Evolutionary conservation across 2,113 vertebrate genomes (phyloP).

Genomic region (Esox niger): DNA sequence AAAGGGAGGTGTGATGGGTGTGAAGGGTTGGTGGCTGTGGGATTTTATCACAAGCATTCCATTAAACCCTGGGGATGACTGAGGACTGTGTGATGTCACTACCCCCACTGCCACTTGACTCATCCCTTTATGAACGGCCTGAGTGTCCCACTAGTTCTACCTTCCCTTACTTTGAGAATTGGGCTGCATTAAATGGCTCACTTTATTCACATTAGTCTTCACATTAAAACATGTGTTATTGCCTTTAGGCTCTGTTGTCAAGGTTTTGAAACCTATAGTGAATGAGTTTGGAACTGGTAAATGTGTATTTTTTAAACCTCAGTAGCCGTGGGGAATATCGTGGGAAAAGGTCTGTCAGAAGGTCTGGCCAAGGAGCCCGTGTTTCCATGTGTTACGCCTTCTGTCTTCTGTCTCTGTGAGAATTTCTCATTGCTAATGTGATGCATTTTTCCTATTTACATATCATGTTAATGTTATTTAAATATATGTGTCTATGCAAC

Average conservation of each 20-base stretch:
- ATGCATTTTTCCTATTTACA: too few relatives aligned
- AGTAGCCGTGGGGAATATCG: too few relatives aligned
- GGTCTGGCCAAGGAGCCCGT: too few relatives aligned
- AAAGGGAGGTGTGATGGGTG: constrained; percentile 30
- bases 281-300: constrained; percentile 30
- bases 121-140: constrained; percentile 27
- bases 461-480: too few relatives aligned
- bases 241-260: constrained; percentile 12
- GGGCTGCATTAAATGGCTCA: constrained; percentile 39
- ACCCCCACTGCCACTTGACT: constrained; percentile 28
- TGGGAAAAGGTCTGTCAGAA: too few relatives aligned
- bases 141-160: constrained; percentile 23
- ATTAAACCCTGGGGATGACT: constrained; percentile 10
- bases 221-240: neutral
- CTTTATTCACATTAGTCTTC: constrained; percentile 40
- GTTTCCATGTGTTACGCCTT: too few relatives aligned
- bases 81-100: constrained; percentile 44
- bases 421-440: too few relatives aligned
- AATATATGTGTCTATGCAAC: too few relatives aligned
- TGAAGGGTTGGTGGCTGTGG: constrained; percentile 16
- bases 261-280: constrained; percentile 31
- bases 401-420: too few relatives aligned
- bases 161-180: constrained; percentile 43
- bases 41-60: constrained; percentile 20
- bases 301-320: too few relatives aligned